Conservation (phyloP, 2,888 invertebrate species). For the Perizoma affinitatum region DNA sequence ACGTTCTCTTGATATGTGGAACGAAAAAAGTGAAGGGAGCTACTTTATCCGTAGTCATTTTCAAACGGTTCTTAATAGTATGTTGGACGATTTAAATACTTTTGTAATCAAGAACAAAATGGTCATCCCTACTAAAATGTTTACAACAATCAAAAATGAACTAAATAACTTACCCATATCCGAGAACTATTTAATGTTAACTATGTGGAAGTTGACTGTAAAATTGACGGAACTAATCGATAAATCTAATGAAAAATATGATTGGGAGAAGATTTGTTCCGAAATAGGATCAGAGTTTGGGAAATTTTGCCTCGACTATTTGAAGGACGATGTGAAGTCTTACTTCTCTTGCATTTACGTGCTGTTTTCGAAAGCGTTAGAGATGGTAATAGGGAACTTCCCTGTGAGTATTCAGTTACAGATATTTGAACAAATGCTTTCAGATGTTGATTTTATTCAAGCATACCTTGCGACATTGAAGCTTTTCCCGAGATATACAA, state of each 20-base stretch:
- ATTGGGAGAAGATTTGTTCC: constrained; percentile 42
- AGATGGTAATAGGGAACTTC: constrained; percentile 29
- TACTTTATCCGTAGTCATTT: constrained; percentile 43
- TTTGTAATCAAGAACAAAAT: constrained; percentile 42
- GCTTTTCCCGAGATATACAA: constrained; percentile 32
- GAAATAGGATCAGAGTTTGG: constrained; percentile 51
- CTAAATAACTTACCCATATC: constrained; percentile 46
- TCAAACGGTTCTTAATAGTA: constrained; percentile 41
- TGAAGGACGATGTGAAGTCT: constrained; percentile 55
- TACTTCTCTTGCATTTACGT: constrained; percentile 59
- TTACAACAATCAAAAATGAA: constrained; percentile 43
- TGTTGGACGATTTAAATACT: constrained; percentile 47
- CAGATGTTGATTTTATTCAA: constrained; percentile 49
- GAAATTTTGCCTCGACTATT: constrained; percentile 48
- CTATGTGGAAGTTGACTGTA: constrained; percentile 53
- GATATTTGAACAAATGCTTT: constrained; percentile 47
- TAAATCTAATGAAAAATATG: constrained; percentile 29
- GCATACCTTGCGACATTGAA: constrained; percentile 54
- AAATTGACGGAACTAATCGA: constrained; percentile 47
- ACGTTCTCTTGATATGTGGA: constrained; percentile 47
- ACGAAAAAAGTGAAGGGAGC: constrained; percentile 39
- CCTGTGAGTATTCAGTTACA: constrained; percentile 24
- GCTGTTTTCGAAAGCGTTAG: constrained; percentile 51
- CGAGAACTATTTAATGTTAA: constrained; percentile 59
- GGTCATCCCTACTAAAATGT: constrained; percentile 50